Evolutionary conservation across 2,113 vertebrate species (phyloP), one percentile per base, ranked within the genome.

Genomic region (Psilopsiagon aurifrons): DNA sequence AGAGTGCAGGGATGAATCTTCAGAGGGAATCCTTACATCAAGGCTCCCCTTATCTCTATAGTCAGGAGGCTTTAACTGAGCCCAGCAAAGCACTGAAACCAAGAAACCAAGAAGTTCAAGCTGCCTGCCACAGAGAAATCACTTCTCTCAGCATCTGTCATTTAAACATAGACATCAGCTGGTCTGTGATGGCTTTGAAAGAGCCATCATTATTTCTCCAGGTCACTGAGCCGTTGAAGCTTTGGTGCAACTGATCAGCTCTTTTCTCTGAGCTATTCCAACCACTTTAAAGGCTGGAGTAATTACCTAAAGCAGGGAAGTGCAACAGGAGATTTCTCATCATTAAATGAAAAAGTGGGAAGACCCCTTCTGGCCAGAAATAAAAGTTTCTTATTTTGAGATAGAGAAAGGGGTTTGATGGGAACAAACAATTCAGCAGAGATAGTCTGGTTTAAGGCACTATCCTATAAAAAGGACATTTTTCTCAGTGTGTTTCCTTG

Each of bases 31-130:
- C 85, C 51, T 95, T 74, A 83, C 88, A 93, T 92, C 79, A 94
- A 90, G 64, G 29, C 24, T 83, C 20, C 86, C 35, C 79, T 93
- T 95, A 95, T 96, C 94, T 86, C 66, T 44, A 7, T 51, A 90
- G 85, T 83, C 82, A 78, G 83, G 66, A 95, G 60, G 76, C 35
- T 94, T 95, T 96, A 94, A 95, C 78, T 89, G 62, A 73, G 44
- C 77, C 73, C 41, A 87, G 74, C 29, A 84, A 91, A 92, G 57
- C 62, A 71, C 62, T 76, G 89, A 91, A 95, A 94, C 44, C 78
- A 85, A 91, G 90, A 74, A 96, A 20, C 67, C 5, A 31, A 63
- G 79, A 83, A 88, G 79, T 83, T 93, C 90, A 95, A 92, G 79
- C 79, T 77, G 41, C 33, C 55, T 90, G 79, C 41, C 43, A 46